Base-by-base conservation (phyloP, 2,888 invertebrate species). In the Dugesia japonica region DNA sequence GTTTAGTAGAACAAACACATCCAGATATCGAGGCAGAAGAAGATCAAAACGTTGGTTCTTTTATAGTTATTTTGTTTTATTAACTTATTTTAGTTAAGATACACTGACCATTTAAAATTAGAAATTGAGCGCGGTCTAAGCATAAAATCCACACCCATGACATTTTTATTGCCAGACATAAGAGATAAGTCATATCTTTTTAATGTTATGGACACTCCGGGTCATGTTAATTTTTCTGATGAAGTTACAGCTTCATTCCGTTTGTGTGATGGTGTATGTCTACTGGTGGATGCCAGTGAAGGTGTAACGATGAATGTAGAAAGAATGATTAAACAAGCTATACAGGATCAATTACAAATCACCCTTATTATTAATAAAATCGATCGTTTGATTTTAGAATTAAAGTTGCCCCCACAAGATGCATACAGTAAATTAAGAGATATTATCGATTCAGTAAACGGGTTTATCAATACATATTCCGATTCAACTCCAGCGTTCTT, bases 151-250 rank as follows among this genome's bases (percentile, higher is more conserved):
- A 92, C 92, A 79, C 98, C 98, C 0, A 91, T 97, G 0, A 95
- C 95, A 0, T 86, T 98, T 0, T 88, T 99, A 0, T 86, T 98
- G 79, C 94, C 92, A 81, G 94, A 95, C 83, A 89, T 93, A 0
- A 91, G 92, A 83, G 90, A 91, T 77, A 99, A 98, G 85, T 95
- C 94, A n/a, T 95, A 90, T 84, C 87, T 99, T 42, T 87, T 99
- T 82, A 99, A 99, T 82, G 89, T 99, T 76, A 93, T 95, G 86
- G 98, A 99, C 82, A 94, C 97, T 0, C 98, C 88, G 77, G 90
- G 97, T 0, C 98, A 99, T 86, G 97, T 99, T 0, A 99, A 99
- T 84, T 98, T 97, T 84, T 95, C 95, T 31, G 98, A 99, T 86
- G 98, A 98, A 86, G 94, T 92, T 0, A 94, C 97, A 0, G 95